Percentiles rank a stretch among this genome's conserved stretches.
Evolutionary conservation across 1,140 invertebrate genomes (phyloP).

Genomic region (Brachionus asplanchnoidis): DNA sequence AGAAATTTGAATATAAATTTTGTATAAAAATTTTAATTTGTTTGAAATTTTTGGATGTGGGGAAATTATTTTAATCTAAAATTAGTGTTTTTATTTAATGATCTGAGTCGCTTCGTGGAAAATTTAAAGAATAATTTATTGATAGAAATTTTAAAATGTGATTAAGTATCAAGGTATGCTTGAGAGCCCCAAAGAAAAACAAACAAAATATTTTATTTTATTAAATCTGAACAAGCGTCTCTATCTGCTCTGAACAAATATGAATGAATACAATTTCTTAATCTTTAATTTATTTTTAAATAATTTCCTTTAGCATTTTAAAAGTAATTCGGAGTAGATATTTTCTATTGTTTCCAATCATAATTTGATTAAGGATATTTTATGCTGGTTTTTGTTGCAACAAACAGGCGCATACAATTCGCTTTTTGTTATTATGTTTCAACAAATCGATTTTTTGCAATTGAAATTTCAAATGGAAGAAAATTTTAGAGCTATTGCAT

Average conservation of each 20-base stretch:
- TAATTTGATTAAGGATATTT: neutral
- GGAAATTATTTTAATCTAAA: neutral
- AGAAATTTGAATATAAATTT: neutral
- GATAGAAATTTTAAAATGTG: neutral
- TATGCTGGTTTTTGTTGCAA: neutral
- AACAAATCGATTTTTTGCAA: neutral
- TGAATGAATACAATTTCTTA: neutral
- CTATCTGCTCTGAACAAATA: neutral
- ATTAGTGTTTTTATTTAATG: neutral
- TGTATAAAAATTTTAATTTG: neutral
- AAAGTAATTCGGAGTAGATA: neutral
- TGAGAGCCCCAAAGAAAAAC: neutral
- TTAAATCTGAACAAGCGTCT: neutral
- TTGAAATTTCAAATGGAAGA: neutral
- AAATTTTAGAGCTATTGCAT: neutral
- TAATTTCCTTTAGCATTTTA: neutral
- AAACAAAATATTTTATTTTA: neutral
- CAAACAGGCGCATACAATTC: neutral
- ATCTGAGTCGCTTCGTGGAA: neutral
- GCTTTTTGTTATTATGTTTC: neutral
- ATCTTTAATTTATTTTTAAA: neutral
- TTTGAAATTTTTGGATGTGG: neutral
- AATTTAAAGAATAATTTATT: neutral
- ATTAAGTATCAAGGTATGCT: neutral
- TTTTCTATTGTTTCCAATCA: neutral